phyloP scores from a whole-genome alignment of 2,113 vertebrate genomes.

The Gracilinanus agilis region DNA sequence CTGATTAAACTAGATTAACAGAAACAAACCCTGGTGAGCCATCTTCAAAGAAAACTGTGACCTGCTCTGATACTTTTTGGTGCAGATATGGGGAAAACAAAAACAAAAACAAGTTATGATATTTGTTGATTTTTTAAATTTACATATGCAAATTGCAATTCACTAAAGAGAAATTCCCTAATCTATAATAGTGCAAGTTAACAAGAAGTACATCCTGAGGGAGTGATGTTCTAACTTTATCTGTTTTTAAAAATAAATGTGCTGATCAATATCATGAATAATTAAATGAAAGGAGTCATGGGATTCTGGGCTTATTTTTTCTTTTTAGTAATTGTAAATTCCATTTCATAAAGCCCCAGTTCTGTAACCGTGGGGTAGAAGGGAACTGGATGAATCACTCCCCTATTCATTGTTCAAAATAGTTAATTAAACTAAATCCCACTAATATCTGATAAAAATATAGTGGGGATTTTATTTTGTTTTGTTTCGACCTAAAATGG shows the following conservation, averaged over 20 bases:
- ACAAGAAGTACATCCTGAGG: conserved; percentile 33
- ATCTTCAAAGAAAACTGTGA: conserved; percentile 34
- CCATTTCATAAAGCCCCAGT: conserved; percentile 55
- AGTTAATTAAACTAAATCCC: not conserved
- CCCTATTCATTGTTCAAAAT: conserved; percentile 28
- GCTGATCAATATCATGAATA: conserved; percentile 66
- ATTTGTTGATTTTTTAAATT: conserved; percentile 36
- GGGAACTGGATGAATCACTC: conserved; percentile 28
- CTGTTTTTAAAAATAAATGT: conserved; percentile 65
- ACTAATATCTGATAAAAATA: not conserved
- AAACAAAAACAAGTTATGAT: not conserved
- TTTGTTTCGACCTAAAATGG: conserved; percentile 10
- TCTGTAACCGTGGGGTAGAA: not conserved
- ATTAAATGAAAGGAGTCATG: conserved; percentile 64
- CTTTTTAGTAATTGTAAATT: conserved; percentile 66
- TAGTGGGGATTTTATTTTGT: not conserved
- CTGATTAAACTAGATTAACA: conserved; percentile 46
- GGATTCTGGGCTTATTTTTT: conserved; percentile 55
- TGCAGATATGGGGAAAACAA: not conserved
- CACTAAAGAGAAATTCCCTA: not conserved
- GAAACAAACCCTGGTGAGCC: conserved; percentile 35
- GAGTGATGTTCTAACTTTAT: conserved; percentile 53
- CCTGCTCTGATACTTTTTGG: conserved; percentile 36
- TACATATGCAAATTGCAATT: conserved; percentile 29
- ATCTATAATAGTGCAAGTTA: not conserved